Percentiles rank a stretch among this genome's conserved stretches.
These are phyloP conservation scores for Salmo trutta DNA, from an alignment of 2,797 vertebrate species.

Conservation along the genomic window DNA sequence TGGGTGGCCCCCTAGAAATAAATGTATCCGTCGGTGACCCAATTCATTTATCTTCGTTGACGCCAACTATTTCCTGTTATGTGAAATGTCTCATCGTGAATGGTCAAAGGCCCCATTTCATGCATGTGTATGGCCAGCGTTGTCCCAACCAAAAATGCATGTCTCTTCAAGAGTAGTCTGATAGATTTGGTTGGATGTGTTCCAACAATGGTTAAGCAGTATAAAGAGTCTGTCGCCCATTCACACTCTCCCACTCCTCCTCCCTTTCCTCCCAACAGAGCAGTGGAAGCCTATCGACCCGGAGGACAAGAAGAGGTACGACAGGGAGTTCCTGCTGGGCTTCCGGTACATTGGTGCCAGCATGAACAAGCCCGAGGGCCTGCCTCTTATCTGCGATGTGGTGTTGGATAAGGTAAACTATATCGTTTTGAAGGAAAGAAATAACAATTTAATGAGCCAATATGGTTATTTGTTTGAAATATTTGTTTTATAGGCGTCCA, in stretches of 20 bases:
- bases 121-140: too few species aligned
- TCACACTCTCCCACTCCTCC: neutral
- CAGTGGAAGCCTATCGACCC: slow-evolving; percentile 94
- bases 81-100: too few species aligned
- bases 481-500: neutral
- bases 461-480: neutral
- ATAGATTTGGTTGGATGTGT: too few species aligned
- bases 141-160: too few species aligned
- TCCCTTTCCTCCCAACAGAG: slow-evolving; percentile 56
- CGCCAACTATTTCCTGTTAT: too few species aligned
- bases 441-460: neutral
- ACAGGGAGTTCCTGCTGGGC: slow-evolving; percentile 91
- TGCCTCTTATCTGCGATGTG: slow-evolving; percentile 92
- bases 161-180: too few species aligned
- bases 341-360: slow-evolving; percentile 94
- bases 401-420: slow-evolving; percentile 90
- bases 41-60: too few species aligned
- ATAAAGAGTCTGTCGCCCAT: neutral
- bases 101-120: too few species aligned
- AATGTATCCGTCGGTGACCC: neutral
- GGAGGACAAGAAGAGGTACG: slow-evolving; percentile 93
- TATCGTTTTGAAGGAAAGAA: neutral
- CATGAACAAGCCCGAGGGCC: slow-evolving; percentile 94
- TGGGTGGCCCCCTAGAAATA: slow-evolving; percentile 44
- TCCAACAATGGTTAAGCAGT: neutral